Evolutionary conservation across 2,797 vertebrate genomes (phyloP).

Genomic region (Amblyopsis hoosieri): DNA sequence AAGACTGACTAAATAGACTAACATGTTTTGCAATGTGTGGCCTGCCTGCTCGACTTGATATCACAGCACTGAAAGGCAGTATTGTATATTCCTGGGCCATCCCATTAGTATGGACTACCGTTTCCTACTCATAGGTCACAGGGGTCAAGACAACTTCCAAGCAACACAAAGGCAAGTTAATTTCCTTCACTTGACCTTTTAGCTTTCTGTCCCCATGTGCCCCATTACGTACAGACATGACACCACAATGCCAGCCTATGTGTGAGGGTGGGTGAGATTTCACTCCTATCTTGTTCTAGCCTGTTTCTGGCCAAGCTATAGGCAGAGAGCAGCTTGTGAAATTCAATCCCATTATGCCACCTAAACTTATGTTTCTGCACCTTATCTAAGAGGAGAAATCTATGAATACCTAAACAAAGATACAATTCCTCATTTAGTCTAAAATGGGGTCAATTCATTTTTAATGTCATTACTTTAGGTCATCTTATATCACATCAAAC

Average conservation of each 20-base stretch:
- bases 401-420: too few relatives aligned
- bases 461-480: not conserved
- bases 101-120: slow-evolving; percentile 17
- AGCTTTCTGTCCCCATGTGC: slow-evolving; percentile 46
- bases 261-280: slow-evolving; percentile 4
- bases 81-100: slow-evolving; percentile 34
- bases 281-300: slow-evolving; percentile 6
- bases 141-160: slow-evolving; percentile 67
- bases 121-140: slow-evolving; percentile 43
- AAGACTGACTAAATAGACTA: too few relatives aligned
- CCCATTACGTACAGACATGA: slow-evolving; percentile 37
- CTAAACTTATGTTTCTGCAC: not conserved
- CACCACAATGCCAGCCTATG: slow-evolving; percentile 24
- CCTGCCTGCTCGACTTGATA: slow-evolving; percentile 6
- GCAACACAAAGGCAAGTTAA: slow-evolving; percentile 57
- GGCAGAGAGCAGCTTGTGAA: slow-evolving; percentile 7
- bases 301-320: not conserved
- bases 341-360: slow-evolving; percentile 1
- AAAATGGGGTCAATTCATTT: not conserved
- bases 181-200: slow-evolving; percentile 71
- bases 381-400: too few relatives aligned
- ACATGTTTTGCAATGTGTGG: not conserved
- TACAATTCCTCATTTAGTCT: too few relatives aligned
- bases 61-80: slow-evolving; percentile 10
- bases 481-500: slow-evolving; percentile 18